These are phyloP conservation scores for Geopemphigus sp. DNA, from an alignment of 1,140 invertebrate species.

Conservation along the genomic window DNA sequence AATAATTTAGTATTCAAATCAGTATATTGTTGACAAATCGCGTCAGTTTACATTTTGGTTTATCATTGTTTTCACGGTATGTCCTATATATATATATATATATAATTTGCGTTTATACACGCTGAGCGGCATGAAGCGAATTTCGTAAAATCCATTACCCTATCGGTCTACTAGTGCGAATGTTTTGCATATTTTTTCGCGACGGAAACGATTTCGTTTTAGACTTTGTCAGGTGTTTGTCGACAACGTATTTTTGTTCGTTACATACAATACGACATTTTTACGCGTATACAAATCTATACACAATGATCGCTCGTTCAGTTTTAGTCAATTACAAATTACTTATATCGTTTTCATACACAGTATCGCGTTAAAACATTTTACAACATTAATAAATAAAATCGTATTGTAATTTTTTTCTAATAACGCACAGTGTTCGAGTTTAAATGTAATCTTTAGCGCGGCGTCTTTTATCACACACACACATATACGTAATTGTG, in stretches of 20 bases:
- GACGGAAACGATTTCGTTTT: background rate
- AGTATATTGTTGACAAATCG: background rate
- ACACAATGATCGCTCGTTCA: too few relatives aligned
- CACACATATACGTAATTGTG: too few relatives aligned
- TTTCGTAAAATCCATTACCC: background rate
- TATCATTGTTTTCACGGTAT: background rate
- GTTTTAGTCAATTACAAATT: too few relatives aligned
- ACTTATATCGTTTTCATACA: too few relatives aligned
- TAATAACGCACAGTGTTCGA: too few relatives aligned
- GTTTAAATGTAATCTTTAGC: too few relatives aligned
- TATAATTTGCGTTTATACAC: background rate
- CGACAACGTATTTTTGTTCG: background rate
- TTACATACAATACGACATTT: background rate
- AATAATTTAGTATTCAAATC: slow-evolving; percentile 26
- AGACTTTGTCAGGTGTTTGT: background rate
- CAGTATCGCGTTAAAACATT: too few relatives aligned
- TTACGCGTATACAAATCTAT: background rate
- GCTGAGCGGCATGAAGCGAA: background rate
- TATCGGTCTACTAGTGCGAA: background rate
- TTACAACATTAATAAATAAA: too few relatives aligned
- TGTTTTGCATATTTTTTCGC: slow-evolving; percentile 18
- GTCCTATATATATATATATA: background rate
- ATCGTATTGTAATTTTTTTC: too few relatives aligned
- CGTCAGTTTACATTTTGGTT: slow-evolving; percentile 4
- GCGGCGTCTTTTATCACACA: too few relatives aligned